A percentile compares a stretch with the other conserved stretches of the same genome.
Conservation (phyloP, 1,140 invertebrate genomes). For the Drosophila obscura region DNA sequence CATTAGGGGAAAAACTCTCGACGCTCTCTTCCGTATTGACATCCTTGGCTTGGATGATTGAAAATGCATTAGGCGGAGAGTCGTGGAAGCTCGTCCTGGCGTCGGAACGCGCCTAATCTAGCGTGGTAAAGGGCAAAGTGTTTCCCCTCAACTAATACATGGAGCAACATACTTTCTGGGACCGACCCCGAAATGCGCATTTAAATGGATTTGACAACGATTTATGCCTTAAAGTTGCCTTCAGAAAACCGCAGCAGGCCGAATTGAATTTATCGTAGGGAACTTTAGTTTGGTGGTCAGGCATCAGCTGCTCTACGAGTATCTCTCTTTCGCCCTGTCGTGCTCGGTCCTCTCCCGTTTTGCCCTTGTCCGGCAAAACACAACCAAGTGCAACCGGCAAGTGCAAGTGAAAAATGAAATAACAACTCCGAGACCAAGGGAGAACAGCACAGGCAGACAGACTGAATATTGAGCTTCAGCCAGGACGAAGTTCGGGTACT, state of each 20-base stretch:
- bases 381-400: constrained; percentile 37
- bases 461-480: no score
- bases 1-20: constrained; percentile 53
- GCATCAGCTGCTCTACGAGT: constrained; percentile 58
- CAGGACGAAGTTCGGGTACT: no score
- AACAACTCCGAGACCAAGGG: constrained; percentile 45
- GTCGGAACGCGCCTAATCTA: constrained; percentile 59
- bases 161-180: constrained; percentile 50
- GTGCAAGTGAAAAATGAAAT: constrained; percentile 74
- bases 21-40: constrained; percentile 20
- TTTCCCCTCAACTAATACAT: constrained; percentile 53
- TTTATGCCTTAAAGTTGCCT: constrained; percentile 63
- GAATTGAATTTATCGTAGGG: constrained; percentile 56
- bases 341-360: neutral
- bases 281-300: constrained; percentile 50
- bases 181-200: constrained; percentile 56
- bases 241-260: constrained; percentile 25
- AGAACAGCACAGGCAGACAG: neutral
- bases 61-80: constrained; percentile 39
- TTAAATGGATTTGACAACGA: constrained; percentile 70
- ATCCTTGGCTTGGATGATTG: constrained; percentile 45
- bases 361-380: constrained; percentile 22
- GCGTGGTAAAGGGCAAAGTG: constrained; percentile 33
- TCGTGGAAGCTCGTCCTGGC: neutral
- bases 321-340: constrained; percentile 8